Evolutionary conservation across 1,140 invertebrate genomes (phyloP), one percentile per base, ranked within the genome.

Genomic region (Phenacoccus solenopsis): DNA sequence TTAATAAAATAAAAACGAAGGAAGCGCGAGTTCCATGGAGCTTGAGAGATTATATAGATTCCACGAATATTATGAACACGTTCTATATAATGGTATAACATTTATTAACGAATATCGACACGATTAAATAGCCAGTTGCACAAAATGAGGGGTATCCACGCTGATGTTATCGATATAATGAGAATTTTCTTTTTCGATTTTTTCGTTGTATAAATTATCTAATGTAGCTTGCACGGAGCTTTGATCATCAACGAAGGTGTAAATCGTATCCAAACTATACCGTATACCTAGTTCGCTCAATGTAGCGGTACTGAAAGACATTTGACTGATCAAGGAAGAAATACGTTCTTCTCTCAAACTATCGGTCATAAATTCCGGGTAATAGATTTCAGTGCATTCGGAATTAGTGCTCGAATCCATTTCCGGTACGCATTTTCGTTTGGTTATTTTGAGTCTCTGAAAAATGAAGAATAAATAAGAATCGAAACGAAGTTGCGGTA

Each of bases 141-240:
- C 38, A 16, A 49, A 16, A 49, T n/a, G 38, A 49, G 38, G 38
- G 12, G 38, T 9, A 49, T 49, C 38, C 13, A 32, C 13, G 13
- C 13, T 13, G 16, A 49, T 49, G 38, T 16, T 49, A 16, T 49
- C 38, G 38, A 3, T 49, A 49, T 9, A 49, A 49, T 49, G 38
- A 49, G 38, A 49, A 49, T 49, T 49, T 49, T 49, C 38, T n/a
- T 49, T 27, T 59, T 64, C 59, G 59, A 64, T 64, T 3, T 10
- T 64, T 64, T 64, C 59, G 25, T 64, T 64, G 25, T 64, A 64
- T 27, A 64, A 25, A 27, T 64, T 64, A 9, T 64, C 59, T 27
- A 64, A 27, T 3, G 59, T 27, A 10, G 59, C 59, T 64, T 27
- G 21, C 4, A 64, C 21, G 10, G 59, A 64, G 25, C 22, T 10